A percentile compares a stretch with the other conserved stretches of the same genome.
Conservation (phyloP, 2,888 invertebrate species). For the Dicyrtoma fusca region DNA sequence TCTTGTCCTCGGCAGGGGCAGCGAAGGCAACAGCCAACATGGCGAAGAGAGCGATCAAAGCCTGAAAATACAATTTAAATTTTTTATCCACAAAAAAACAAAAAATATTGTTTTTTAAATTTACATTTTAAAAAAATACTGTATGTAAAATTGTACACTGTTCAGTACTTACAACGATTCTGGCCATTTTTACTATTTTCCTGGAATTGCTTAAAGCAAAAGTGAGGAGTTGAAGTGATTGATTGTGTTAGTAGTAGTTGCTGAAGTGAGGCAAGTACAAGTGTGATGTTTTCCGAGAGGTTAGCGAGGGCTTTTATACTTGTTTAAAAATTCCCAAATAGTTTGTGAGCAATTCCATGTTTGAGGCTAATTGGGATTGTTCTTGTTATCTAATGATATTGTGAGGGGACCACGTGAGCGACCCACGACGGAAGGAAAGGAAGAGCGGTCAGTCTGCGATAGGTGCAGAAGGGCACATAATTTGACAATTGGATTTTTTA, state of each 20-base stretch:
- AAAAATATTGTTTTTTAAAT: neutral
- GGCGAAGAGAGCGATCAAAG: conserved; percentile 47
- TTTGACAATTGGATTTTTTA: neutral
- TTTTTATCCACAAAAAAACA: neutral
- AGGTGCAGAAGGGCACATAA: conserved; percentile 29
- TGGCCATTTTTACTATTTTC: conserved; percentile 32
- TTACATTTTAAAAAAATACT: conserved; percentile 3
- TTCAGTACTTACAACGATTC: conserved; percentile 29
- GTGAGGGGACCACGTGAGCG: too few relatives aligned
- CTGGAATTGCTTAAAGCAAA: conserved; percentile 3
- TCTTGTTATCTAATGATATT: too few relatives aligned
- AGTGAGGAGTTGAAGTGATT: neutral
- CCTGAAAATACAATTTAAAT: conserved; percentile 19
- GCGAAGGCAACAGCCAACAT: conserved; percentile 49
- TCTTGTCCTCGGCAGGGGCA: conserved; percentile 42
- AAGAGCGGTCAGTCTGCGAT: conserved; percentile 25
- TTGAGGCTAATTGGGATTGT: too few relatives aligned
- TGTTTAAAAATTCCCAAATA: too few relatives aligned
- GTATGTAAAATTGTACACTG: neutral
- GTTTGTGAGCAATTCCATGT: too few relatives aligned
- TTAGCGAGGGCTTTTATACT: conserved; percentile 20
- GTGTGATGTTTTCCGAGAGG: conserved; percentile 20
- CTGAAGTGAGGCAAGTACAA: conserved; percentile 11
- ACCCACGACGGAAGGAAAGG: too few relatives aligned
- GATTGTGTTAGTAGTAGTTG: neutral